phyloP scores from a whole-genome alignment of 2,888 invertebrate species.

The Aphodius granarius region DNA sequence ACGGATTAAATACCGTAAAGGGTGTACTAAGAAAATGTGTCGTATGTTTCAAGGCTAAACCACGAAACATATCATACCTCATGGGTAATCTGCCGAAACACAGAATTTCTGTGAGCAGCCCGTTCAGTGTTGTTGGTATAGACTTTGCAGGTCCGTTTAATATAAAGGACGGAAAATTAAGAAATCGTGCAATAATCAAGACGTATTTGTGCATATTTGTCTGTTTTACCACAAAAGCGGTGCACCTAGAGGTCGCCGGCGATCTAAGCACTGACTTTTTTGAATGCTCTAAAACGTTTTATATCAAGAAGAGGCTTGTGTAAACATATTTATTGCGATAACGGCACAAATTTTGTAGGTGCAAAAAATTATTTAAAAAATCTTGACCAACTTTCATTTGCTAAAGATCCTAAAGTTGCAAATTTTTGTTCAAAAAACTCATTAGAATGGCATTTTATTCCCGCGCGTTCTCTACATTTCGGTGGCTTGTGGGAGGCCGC shows the following conservation, averaged over 20 bases:
- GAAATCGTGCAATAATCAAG: too few species aligned
- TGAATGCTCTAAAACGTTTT: constrained; percentile 29
- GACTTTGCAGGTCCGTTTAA: too few species aligned
- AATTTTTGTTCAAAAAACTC: background rate
- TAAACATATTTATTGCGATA: constrained; percentile 27
- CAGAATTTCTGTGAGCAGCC: background rate
- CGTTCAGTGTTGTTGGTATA: too few species aligned
- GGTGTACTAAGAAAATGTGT: constrained; percentile 26
- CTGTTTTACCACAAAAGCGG: constrained; percentile 38
- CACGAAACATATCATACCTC: background rate
- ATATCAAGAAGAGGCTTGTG: constrained; percentile 28
- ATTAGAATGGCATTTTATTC: constrained; percentile 40
- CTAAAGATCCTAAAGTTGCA: too few species aligned
- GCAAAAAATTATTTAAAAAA: constrained; percentile 28
- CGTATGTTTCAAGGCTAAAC: constrained; percentile 23
- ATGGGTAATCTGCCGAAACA: constrained; percentile 20
- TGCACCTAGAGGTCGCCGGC: constrained; percentile 29
- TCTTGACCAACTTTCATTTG: too few species aligned
- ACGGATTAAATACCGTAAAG: constrained; percentile 26
- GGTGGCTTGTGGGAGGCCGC: constrained; percentile 42
- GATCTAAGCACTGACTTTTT: constrained; percentile 31
- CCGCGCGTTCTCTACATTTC: constrained; percentile 38
- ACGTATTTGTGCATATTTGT: constrained; percentile 35
- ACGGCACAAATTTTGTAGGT: constrained; percentile 30
- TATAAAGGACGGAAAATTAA: too few species aligned